Conservation (phyloP, 2,797 vertebrate genomes). For the Eulemur mongoz region DNA sequence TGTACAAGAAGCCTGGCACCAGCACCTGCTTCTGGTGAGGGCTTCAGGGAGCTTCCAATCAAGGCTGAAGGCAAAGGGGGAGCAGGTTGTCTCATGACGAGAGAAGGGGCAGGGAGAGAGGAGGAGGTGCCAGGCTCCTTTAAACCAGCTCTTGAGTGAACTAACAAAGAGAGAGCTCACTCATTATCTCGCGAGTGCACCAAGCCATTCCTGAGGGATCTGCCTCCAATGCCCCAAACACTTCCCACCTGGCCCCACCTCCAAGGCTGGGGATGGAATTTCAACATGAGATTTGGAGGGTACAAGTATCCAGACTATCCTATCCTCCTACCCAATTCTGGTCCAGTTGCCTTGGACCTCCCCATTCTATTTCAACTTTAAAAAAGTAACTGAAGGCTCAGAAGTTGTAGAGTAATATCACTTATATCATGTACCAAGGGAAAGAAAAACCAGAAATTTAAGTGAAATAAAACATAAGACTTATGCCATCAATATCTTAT, state of each 20-base stretch:
- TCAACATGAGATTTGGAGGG: not conserved
- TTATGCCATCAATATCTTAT: not conserved
- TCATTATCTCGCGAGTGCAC: not conserved
- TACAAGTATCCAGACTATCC: not conserved
- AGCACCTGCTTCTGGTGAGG: not conserved
- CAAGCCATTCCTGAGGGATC: not conserved
- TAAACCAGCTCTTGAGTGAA: not conserved
- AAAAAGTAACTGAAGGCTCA: not conserved
- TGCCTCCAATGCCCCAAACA: too few relatives aligned
- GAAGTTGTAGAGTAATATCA: not conserved
- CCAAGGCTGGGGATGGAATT: not conserved
- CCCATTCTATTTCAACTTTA: not conserved
- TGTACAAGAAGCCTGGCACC: not conserved
- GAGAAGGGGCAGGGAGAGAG: not conserved
- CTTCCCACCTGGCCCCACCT: not conserved
- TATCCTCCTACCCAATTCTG: not conserved
- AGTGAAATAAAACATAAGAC: not conserved
- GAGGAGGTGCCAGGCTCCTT: not conserved
- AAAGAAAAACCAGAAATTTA: not conserved
- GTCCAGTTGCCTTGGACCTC: not conserved
- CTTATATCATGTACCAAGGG: not conserved
- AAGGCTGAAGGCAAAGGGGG: not conserved
- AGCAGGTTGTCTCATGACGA: fast-evolving
- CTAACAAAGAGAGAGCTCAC: not conserved
- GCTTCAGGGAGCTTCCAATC: not conserved